A percentile compares a stretch with the other conserved stretches of the same genome.
These are phyloP conservation scores for Myoxocephalus aenaeus DNA, from an alignment of 2,797 vertebrate genomes.

Conservation along the genomic window DNA sequence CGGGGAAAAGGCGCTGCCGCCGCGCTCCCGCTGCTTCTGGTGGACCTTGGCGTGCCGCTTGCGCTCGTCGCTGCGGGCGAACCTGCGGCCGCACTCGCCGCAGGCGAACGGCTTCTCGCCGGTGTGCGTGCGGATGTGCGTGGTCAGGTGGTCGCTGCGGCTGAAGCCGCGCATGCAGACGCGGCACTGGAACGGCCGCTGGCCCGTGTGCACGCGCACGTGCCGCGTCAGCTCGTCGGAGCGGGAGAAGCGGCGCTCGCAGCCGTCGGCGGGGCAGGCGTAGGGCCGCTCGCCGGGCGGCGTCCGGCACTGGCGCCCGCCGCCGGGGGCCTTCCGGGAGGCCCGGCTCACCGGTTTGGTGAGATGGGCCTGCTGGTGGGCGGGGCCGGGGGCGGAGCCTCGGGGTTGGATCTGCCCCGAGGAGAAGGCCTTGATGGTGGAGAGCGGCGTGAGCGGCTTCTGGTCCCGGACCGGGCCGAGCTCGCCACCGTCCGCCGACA, in stretches of 20 bases:
- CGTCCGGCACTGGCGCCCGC: slow-evolving; percentile 87
- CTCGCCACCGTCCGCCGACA: slow-evolving; percentile 82
- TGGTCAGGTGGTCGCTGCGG: slow-evolving; percentile 95
- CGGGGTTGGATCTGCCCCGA: slow-evolving; percentile 78
- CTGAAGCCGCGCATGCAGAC: slow-evolving; percentile 94
- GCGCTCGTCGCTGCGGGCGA: slow-evolving; percentile 95
- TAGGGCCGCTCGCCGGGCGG: slow-evolving; percentile 93
- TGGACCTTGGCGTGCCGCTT: slow-evolving; percentile 97
- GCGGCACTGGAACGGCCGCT: slow-evolving; percentile 96
- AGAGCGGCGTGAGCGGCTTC: slow-evolving; percentile 93
- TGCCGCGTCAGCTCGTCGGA: slow-evolving; percentile 96
- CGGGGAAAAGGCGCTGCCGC: slow-evolving; percentile 66
- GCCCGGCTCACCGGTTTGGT: slow-evolving; percentile 84
- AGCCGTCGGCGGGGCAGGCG: slow-evolving; percentile 92
- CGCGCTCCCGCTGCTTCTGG: slow-evolving; percentile 91
- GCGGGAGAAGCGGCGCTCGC: slow-evolving; percentile 94
- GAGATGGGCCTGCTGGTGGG: slow-evolving; percentile 83
- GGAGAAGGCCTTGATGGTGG: slow-evolving; percentile 96
- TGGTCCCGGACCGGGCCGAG: slow-evolving; percentile 84
- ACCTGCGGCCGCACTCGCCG: slow-evolving; percentile 92
- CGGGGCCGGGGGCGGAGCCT: slow-evolving; percentile 63
- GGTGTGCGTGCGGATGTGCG: slow-evolving; percentile 94
- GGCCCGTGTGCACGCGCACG: slow-evolving; percentile 95
- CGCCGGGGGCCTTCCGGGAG: slow-evolving; percentile 86
- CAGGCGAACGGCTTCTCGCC: slow-evolving; percentile 96